Conservation (phyloP, 1,140 invertebrate genomes). For the Lordiphosa mommai region DNA sequence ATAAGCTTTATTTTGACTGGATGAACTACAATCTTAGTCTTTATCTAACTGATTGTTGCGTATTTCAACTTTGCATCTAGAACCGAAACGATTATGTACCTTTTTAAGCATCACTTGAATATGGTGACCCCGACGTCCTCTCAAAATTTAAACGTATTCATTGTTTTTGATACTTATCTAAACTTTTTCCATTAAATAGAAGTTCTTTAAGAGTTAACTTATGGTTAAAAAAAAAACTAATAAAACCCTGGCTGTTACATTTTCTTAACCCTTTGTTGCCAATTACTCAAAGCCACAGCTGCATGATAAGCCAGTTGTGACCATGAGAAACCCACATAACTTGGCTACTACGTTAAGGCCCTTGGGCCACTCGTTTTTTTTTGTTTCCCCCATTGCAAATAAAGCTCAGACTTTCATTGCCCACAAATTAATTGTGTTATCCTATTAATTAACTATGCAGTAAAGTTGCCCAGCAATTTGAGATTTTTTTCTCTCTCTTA, state of each 20-base stretch:
- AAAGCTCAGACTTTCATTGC: conserved; percentile 78
- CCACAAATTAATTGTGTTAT: conserved; percentile 79
- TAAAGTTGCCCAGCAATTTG: conserved; percentile 73
- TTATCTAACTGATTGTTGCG: not conserved
- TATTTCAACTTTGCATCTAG: no score
- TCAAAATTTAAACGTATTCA: no score
- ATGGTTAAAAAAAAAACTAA: no score
- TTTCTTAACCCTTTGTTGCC: conserved; percentile 38
- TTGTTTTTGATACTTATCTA: no score
- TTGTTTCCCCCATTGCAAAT: conserved; percentile 42
- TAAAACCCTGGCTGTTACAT: conserved; percentile 11
- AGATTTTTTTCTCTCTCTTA: conserved; percentile 21
- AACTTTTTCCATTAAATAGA: no score
- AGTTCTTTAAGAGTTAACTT: no score
- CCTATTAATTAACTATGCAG: conserved; percentile 79
- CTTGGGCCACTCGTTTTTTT: conserved; percentile 42
- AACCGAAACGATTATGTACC: no score
- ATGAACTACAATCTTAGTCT: not conserved
- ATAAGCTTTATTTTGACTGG: no score
- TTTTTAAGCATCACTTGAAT: no score
- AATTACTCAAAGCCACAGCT: conserved; percentile 51
- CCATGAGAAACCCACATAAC: conserved; percentile 21
- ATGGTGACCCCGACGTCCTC: no score
- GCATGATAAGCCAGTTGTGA: conserved; percentile 49
- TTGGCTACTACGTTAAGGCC: conserved; percentile 37